Evolutionary conservation across 2,113 vertebrate species (phyloP), one percentile per base, ranked within the genome.

Genomic region (Halcyon senegalensis): DNA sequence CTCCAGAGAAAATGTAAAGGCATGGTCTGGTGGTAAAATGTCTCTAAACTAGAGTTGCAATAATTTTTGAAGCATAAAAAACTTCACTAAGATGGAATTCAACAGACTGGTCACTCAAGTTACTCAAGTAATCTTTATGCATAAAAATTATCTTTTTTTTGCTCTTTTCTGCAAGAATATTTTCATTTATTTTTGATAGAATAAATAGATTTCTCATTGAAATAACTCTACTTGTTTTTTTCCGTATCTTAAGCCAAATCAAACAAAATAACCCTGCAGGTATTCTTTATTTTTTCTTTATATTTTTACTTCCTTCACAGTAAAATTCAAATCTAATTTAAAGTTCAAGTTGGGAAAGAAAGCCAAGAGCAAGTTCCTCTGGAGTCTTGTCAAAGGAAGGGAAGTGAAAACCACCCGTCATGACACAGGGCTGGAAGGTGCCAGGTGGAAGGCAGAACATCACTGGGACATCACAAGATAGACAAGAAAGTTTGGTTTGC

Each of bases 321-420:
- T 13, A 39, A 28, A 63, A 68, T 56, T 63, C 28, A 68, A 50
- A 68, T 60, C 41, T 85, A 66, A 74, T 37, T 56, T 43, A 43
- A 75, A 37, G 33, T 28, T 73, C 62, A 66, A 79, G 4, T 23
- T 53, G 63, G 39, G 63, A 60, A 83, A 62, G 50, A 58, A 39
- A 58, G 59, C n/a, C 81, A 69, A 59, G 66, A 89, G 16, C 35
- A 60, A 2, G 14, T 19, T 89, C 30, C 37, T 44, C 37, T 53
- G 50, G 28, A 80, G 37, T 48, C 39, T 25, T 30, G 19, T 51
- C 31, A n/a, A 37, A 79, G 41, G 46, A 20, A 64, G 28, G 63
- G 43, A 59, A 58, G 19, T 59, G 13, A n/a, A n/a, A 48, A 2
- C 3, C 53, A 35, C 5, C 15, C 4, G 0, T 1, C 0, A 1